Conservation (phyloP, 2,888 invertebrate genomes). For the Biston betularia region DNA sequence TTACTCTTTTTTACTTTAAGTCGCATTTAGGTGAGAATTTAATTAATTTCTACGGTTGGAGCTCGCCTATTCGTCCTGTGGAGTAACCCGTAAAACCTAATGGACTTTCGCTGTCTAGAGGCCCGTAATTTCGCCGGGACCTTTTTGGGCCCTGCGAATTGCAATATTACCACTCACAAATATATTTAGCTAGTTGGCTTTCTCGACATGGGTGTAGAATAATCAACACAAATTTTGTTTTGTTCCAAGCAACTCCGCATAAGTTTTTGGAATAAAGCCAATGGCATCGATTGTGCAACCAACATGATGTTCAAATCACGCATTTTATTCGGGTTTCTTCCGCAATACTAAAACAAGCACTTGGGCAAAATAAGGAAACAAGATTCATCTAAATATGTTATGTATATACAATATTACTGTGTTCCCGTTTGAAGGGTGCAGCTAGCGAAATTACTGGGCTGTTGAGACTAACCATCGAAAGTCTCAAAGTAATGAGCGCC, state of each 20-base stretch:
- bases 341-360: not conserved
- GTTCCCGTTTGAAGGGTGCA: too few relatives aligned
- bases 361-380: too few relatives aligned
- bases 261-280: conserved; percentile 24
- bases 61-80: conserved; percentile 74
- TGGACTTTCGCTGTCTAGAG: conserved; percentile 82
- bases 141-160: conserved; percentile 68
- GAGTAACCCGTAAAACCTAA: conserved; percentile 82
- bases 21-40: conserved; percentile 73
- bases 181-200: conserved; percentile 51
- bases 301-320: conserved; percentile 9
- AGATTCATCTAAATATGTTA: too few relatives aligned
- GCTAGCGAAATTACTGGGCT: too few relatives aligned
- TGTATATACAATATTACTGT: too few relatives aligned
- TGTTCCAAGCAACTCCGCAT: conserved; percentile 12
- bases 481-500: too few relatives aligned
- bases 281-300: conserved; percentile 15
- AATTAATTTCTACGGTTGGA: conserved; percentile 79
- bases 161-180: conserved; percentile 65
- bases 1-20: conserved; percentile 59
- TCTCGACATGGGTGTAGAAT: conserved; percentile 16
- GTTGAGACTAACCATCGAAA: too few relatives aligned
- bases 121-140: conserved; percentile 72
- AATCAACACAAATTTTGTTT: conserved; percentile 11
- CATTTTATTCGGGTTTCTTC: not conserved